These are phyloP conservation scores for Julus scanicus DNA, from an alignment of 2,888 invertebrate species.

Conservation along the genomic window DNA sequence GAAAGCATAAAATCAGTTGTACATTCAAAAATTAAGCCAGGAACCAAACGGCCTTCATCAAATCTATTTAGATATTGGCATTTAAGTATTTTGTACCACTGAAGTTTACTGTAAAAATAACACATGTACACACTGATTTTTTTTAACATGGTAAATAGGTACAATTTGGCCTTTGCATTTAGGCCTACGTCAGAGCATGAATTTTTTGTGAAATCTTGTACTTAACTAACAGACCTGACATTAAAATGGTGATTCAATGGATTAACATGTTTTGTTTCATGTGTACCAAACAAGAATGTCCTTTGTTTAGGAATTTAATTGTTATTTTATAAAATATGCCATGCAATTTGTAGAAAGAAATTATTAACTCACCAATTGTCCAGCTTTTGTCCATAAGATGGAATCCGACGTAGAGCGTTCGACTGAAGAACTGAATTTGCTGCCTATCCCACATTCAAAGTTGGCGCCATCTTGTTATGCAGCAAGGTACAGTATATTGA, in stretches of 20 bases:
- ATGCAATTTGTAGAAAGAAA: too few relatives aligned
- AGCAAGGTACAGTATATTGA: not conserved
- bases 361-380: too few relatives aligned
- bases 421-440: too few relatives aligned
- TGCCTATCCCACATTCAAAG: not conserved
- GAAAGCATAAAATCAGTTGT: slow-evolving; percentile 7
- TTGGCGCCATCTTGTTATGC: not conserved
- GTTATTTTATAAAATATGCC: too few relatives aligned
- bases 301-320: too few relatives aligned
- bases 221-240: slow-evolving; percentile 7
- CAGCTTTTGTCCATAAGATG: too few relatives aligned
- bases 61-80: not conserved
- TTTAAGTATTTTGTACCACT: not conserved
- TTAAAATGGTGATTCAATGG: slow-evolving; percentile 22
- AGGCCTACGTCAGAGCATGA: not conserved
- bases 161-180: not conserved
- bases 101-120: slow-evolving; percentile 36
- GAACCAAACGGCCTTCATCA: not conserved
- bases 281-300: not conserved
- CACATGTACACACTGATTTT: not conserved
- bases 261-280: not conserved
- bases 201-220: not conserved
- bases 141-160: slow-evolving; percentile 1
- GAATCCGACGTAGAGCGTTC: too few relatives aligned
- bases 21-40: slow-evolving; percentile 11